These are phyloP conservation scores for Motacilla alba DNA, from an alignment of 2,113 vertebrate genomes.

Conservation along the genomic window DNA sequence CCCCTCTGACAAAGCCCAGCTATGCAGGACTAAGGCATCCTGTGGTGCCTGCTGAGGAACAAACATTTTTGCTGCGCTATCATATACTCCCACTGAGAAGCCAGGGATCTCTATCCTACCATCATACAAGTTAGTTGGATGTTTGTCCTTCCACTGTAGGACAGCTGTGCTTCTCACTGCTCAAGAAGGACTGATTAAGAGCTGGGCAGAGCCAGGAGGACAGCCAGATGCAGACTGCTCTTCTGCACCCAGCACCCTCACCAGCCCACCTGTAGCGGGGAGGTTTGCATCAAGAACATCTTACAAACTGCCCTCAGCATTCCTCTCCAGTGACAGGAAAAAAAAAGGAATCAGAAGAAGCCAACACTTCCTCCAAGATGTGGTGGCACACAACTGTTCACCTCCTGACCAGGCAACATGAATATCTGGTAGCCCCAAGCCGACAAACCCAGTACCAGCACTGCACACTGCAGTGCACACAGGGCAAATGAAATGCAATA, in stretches of 20 bases:
- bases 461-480: not conserved
- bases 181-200: not conserved
- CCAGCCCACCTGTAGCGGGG: not conserved
- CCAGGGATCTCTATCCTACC: not conserved
- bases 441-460: not conserved
- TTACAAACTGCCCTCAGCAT: not conserved
- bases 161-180: not conserved
- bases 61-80: not conserved
- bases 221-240: not conserved
- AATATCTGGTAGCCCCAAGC: not conserved
- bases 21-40: not conserved
- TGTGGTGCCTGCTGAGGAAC: not conserved
- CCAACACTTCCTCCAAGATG: not conserved
- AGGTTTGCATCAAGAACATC: not conserved
- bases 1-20: not conserved
- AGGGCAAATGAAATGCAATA: not conserved
- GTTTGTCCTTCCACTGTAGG: not conserved
- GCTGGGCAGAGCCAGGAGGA: not conserved
- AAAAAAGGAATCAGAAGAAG: not conserved
- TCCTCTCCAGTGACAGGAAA: not conserved
- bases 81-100: not conserved
- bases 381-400: not conserved
- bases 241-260: not conserved
- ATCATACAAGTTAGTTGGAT: not conserved
- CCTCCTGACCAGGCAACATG: not conserved